Percentiles rank a stretch among this genome's conserved stretches.
Evolutionary conservation across 2,888 invertebrate species (phyloP).

Genomic region (Neelides folsomi): DNA sequence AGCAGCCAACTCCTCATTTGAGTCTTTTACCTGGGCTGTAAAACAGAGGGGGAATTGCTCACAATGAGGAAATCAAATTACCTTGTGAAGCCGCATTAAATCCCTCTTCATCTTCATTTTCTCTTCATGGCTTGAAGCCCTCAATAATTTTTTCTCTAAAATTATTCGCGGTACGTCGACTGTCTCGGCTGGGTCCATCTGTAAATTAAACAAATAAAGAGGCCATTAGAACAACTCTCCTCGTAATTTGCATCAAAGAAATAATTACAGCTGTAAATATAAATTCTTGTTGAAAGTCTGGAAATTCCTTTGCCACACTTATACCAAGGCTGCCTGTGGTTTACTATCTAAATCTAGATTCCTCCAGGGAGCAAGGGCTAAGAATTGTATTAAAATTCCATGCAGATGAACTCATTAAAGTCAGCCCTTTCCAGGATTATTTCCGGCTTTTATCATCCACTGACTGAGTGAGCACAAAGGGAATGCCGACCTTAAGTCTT

Average conservation of each 20-base stretch:
- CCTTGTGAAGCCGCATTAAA: slow-evolving; percentile 34
- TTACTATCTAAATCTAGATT: too few relatives aligned
- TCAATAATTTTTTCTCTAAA: slow-evolving; percentile 35
- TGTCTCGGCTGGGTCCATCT: slow-evolving; percentile 25
- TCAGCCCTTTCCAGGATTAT: too few relatives aligned
- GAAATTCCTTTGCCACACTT: not conserved
- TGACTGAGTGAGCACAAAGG: too few relatives aligned
- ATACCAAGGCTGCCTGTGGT: too few relatives aligned
- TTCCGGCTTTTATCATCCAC: too few relatives aligned
- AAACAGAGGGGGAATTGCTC: too few relatives aligned
- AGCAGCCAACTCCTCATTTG: too few relatives aligned
- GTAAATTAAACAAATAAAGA: slow-evolving; percentile 13
- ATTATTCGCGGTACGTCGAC: slow-evolving; percentile 39
- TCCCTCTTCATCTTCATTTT: slow-evolving; percentile 30
- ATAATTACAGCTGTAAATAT: not conserved
- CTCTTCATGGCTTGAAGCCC: slow-evolving; percentile 32
- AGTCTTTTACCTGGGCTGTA: too few relatives aligned
- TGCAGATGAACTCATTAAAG: too few relatives aligned
- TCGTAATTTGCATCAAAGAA: not conserved
- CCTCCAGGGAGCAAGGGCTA: too few relatives aligned
- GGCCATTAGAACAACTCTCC: not conserved
- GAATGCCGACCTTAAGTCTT: too few relatives aligned
- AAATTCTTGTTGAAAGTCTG: not conserved
- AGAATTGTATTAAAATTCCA: too few relatives aligned
- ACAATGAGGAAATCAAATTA: slow-evolving; percentile 17